Evolutionary conservation across 2,888 invertebrate genomes (phyloP).

Genomic region (Erannis defoliaria): DNA sequence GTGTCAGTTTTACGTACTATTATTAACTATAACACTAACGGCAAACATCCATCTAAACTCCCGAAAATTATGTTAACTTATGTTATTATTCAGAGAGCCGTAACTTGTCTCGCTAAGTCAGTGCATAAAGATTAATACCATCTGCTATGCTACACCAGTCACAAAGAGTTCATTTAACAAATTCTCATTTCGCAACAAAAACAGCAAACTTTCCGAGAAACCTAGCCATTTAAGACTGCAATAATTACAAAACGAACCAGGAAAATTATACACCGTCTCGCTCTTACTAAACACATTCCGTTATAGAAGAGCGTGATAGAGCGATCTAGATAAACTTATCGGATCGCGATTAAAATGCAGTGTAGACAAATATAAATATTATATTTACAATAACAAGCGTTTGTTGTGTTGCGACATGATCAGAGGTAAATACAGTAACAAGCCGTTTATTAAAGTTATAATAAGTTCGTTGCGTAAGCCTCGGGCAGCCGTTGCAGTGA

Average conservation of each 20-base stretch:
- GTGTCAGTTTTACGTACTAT: too few species aligned
- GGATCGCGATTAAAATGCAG: constrained; percentile 74
- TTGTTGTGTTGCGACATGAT: constrained; percentile 71
- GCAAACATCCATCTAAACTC: neutral
- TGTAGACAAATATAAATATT: constrained; percentile 52
- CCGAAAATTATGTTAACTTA: neutral
- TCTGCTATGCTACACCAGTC: neutral
- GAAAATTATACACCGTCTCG: constrained; percentile 60
- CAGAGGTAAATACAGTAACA: constrained; percentile 39
- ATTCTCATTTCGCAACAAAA: constrained; percentile 48
- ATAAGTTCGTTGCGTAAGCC: constrained; percentile 46
- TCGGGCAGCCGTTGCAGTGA: constrained; percentile 39
- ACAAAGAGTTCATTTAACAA: constrained; percentile 18
- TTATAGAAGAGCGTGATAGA: constrained; percentile 60
- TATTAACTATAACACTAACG: too few species aligned
- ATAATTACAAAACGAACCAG: constrained; percentile 71
- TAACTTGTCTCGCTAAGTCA: neutral
- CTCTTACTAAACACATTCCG: constrained; percentile 48
- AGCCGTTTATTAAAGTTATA: constrained; percentile 52
- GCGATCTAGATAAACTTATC: constrained; percentile 74
- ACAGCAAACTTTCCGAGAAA: constrained; percentile 65
- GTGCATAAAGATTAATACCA: neutral
- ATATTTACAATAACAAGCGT: constrained; percentile 67
- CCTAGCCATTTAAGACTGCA: constrained; percentile 61
- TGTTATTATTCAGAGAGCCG: neutral